These are phyloP conservation scores for Pelecanoides urinatrix DNA, from an alignment of 2,113 vertebrate genomes.

Conservation along the genomic window DNA sequence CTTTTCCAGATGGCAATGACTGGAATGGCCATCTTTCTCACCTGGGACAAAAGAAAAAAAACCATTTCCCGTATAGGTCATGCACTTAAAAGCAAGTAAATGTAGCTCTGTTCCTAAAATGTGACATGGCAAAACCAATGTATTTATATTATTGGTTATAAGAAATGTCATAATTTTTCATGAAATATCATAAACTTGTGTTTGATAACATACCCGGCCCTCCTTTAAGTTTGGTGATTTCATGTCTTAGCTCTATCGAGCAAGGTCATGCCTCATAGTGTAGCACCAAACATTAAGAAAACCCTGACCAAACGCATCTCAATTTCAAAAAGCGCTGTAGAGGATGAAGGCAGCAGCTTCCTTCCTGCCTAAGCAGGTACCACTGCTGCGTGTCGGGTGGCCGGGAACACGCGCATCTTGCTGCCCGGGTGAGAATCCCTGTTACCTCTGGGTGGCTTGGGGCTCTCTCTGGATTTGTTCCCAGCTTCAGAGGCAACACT, in stretches of 20 bases:
- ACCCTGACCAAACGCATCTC: neutral
- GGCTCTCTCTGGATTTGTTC: neutral
- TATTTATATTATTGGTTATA: neutral
- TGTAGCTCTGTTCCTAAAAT: neutral
- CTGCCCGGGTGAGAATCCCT: neutral
- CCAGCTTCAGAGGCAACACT: neutral
- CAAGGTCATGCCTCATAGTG: neutral
- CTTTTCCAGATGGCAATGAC: accelerated
- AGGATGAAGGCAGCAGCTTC: neutral
- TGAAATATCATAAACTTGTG: neutral
- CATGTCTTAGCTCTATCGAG: neutral
- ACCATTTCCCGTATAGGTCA: neutral
- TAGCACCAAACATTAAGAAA: neutral
- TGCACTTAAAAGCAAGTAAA: neutral
- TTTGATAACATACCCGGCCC: neutral
- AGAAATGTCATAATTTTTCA: neutral
- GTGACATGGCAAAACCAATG: neutral
- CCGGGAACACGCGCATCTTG: neutral
- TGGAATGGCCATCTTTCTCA: neutral
- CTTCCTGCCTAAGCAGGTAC: neutral
- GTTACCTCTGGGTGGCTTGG: neutral
- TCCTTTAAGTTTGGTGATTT: neutral
- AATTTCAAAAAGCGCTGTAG: neutral
- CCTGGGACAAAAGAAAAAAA: neutral
- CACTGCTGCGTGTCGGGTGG: neutral